Evolutionary conservation across 1,140 invertebrate genomes (phyloP).

Genomic region (Uloborus diversus): DNA sequence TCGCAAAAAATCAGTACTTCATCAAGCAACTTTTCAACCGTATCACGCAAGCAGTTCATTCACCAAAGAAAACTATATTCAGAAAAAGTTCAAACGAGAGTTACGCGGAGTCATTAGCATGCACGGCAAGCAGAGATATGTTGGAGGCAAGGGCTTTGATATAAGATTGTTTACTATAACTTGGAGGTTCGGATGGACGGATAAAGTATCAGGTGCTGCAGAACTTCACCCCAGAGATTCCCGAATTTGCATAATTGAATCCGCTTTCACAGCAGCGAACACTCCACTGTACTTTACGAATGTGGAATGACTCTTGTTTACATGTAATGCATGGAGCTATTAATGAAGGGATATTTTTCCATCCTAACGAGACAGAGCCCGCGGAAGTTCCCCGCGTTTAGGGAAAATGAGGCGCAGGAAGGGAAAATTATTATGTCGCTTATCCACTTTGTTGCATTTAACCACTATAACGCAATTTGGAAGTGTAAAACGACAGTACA

Average conservation of each 20-base stretch:
- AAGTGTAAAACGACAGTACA: no score
- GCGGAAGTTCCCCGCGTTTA: conserved; percentile 1
- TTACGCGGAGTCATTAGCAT: background rate
- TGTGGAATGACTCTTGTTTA: conserved; percentile 23
- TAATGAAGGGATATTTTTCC: conserved; percentile 23
- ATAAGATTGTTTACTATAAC: background rate
- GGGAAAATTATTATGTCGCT: background rate
- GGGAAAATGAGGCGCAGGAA: background rate
- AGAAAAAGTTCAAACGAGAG: no score
- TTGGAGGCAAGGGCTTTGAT: no score
- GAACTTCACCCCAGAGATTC: background rate
- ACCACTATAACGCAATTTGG: no score
- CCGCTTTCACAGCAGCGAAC: background rate
- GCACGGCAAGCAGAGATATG: background rate
- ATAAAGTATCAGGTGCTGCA: conserved; percentile 9
- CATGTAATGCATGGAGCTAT: conserved; percentile 4
- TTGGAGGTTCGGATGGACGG: background rate
- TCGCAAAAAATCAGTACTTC: no score
- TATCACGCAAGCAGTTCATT: no score
- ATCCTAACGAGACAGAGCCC: conserved; percentile 1
- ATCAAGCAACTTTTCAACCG: no score
- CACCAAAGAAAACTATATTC: no score
- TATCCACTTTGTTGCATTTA: no score
- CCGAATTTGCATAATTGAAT: conserved; percentile 36
- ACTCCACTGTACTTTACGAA: background rate